Evolutionary conservation across 2,113 vertebrate genomes (phyloP), one percentile per base, ranked within the genome.

Genomic region (Onychostoma macrolepis): DNA sequence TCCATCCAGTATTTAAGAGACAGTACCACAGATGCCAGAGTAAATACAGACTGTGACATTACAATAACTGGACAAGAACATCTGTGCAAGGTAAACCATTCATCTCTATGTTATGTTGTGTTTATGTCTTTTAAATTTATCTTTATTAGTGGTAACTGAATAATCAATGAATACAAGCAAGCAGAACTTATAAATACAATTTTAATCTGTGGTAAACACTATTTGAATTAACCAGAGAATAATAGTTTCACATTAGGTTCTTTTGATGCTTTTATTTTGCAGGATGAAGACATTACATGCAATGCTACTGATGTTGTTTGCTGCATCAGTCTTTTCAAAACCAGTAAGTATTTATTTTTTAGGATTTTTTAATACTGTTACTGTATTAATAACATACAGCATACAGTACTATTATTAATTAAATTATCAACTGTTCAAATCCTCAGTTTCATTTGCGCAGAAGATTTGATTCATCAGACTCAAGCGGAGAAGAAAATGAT

Each of bases 261-360:
- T 72, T 33, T 24, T 50, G 2, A 1, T 5, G 38, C 30, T 38
- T 74, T 43, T 77, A 7, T 78, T 30, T 26, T 53, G 30, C 71
- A 83, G 77, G 74, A 92, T 92, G 91, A 79, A 85, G 72, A 87
- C 81, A 4, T 61, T 88, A 4, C 84, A 38, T 79, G 81, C 67
- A 41, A 17, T 76, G 50, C 24, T 89, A 26, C 67, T 91, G 26
- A 24, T 90, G 65, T 30, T 89, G 3, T 61, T 89, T 63, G 12
- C 90, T 21, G 56, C 86, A 15, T 84, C 77, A 4, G 86, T 82
- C 69, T 50, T 86, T 36, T 74, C 90, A 74, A 91, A 72, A 81
- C 83, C 87, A 21, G 91, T 92, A 90, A 72, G 91, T 76, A 69
- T 24, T 38, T 38, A 61, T 30, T 67, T 30, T 3, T 36, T 69